Base-by-base conservation (phyloP, 2,797 vertebrate species). In the Cyclopterus lumpus region DNA sequence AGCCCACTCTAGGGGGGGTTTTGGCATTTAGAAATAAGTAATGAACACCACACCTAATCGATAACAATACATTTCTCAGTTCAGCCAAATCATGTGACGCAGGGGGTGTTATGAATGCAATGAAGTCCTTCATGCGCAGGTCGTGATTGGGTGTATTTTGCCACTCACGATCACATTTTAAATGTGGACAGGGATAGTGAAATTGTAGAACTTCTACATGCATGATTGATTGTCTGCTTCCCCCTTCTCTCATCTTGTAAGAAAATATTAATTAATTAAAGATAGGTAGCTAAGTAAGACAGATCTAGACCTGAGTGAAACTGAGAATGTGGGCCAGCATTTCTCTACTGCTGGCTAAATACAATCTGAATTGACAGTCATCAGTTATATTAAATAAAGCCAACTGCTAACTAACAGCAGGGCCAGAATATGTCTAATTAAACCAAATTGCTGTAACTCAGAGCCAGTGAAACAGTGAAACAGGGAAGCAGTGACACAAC, bases 1-100 rank as follows among this genome's bases (percentile, higher is more conserved):
- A 78, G 26, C 51, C 18, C 70, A 48, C 58, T 60, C 62, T n/a
- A n/a, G 3, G 11, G 46, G 42, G 69, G 68, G 10, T 55, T 77
- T 75, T 62, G 64, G 49, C 59, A 48, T 60, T 46, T 36, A n/a
- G 14, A 76, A 84, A 59, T 72, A 58, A 85, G 79, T 59, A 73
- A 71, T 63, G 26, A 89, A 71, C 44, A 28, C 14, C 42, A 22
- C 8, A 54, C 9, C 44, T 66, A 74, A 78, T 71, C 30, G 16
- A 71, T 70, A 42, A 61, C 49, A 65, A 80, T 77, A 58, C 40
- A 48, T 48, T 59, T 58, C 28, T 7, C 62, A 51, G 42, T 74
- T 46, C 12, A 38, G 69, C 42, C 68, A 66, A 76, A 58, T 11
- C 14, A n/a, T 60, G 53, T 60, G 53, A 79, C 6, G 26, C 49